Conservation (phyloP, 2,888 invertebrate species). For the Mayetiola destructor region DNA sequence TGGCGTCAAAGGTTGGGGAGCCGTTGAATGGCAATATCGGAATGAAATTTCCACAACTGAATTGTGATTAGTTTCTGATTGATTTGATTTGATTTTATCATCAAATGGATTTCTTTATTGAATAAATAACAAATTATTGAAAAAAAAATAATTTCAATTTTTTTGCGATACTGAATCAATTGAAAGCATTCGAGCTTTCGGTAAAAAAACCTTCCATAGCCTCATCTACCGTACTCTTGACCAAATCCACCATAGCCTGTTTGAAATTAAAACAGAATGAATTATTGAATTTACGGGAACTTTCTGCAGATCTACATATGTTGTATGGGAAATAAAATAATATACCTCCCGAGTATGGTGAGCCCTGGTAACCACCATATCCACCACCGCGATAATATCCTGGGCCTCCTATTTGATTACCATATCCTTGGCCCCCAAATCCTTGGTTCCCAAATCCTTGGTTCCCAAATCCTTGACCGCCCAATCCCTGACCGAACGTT, state of each 20-base stretch:
- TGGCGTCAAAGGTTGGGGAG: constrained; percentile 47
- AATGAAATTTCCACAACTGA: constrained; percentile 29
- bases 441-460: not conserved
- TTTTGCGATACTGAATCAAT: too few relatives aligned
- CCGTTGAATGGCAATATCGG: constrained; percentile 51
- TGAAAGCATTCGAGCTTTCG: too few relatives aligned
- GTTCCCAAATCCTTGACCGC: not conserved
- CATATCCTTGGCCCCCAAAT: not conserved
- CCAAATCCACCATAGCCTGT: not conserved
- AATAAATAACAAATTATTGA: not conserved
- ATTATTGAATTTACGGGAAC: too few relatives aligned
- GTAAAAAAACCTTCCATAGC: too few relatives aligned
- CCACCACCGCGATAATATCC: not conserved
- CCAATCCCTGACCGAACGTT: not conserved
- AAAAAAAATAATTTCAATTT: not conserved
- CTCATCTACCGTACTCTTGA: not conserved
- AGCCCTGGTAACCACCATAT: not conserved
- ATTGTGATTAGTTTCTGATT: not conserved
- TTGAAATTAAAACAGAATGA: too few relatives aligned
- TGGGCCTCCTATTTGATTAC: not conserved
- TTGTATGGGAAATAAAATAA: too few relatives aligned
- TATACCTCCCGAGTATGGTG: too few relatives aligned
- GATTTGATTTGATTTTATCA: not conserved
- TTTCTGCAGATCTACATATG: too few relatives aligned
- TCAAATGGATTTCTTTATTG: not conserved